Evolutionary conservation across 2,888 invertebrate genomes (phyloP).

Genomic region (Stenchaetothrips biformis): DNA sequence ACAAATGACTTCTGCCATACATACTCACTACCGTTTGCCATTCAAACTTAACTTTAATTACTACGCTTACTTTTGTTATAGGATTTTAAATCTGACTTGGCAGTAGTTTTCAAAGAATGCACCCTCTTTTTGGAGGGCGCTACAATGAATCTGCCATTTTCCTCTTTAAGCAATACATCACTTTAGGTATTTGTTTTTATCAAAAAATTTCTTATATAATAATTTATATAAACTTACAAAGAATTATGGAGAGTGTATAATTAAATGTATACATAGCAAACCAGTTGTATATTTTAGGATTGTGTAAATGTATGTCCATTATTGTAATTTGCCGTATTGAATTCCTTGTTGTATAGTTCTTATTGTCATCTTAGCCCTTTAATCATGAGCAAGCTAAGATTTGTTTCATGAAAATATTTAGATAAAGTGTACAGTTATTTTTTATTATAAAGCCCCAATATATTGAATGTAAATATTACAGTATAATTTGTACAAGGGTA

Average conservation of each 20-base stretch:
- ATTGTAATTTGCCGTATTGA: slow-evolving; percentile 11
- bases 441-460: slow-evolving; percentile 20
- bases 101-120: neutral
- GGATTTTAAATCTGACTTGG: neutral
- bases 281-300: slow-evolving; percentile 15
- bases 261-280: slow-evolving; percentile 20
- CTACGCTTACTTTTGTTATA: slow-evolving; percentile 16
- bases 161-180: slow-evolving; percentile 21
- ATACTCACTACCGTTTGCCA: neutral
- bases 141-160: slow-evolving; percentile 4
- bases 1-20: neutral
- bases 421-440: slow-evolving; percentile 22
- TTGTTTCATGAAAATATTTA: slow-evolving; percentile 8
- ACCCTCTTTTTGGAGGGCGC: neutral
- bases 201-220: slow-evolving; percentile 20
- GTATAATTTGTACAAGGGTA: slow-evolving; percentile 23
- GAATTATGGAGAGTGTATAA: neutral
- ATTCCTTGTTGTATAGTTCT: slow-evolving; percentile 21
- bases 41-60: neutral
- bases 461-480: slow-evolving; percentile 20
- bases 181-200: slow-evolving; percentile 20
- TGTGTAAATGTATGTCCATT: slow-evolving; percentile 25
- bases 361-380: slow-evolving; percentile 10
- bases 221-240: slow-evolving; percentile 24
- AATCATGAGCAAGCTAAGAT: neutral